A percentile compares a stretch with the other conserved stretches of the same genome.
Conservation (phyloP, 2,888 invertebrate species). For the Taphrorychus bicolor region DNA sequence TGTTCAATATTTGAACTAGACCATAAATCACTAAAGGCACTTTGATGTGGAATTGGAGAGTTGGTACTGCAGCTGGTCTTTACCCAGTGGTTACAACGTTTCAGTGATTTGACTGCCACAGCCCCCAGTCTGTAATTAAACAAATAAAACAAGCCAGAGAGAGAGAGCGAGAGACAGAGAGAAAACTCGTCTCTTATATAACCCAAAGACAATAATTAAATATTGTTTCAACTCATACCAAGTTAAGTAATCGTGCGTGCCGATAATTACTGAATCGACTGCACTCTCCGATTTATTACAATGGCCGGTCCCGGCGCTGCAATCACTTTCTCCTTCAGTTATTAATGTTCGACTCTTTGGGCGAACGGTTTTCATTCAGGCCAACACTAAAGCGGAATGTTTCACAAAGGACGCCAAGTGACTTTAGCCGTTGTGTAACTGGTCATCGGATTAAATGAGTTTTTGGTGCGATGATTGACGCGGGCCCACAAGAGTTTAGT, state of each 20-base stretch:
- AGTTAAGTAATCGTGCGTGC: neutral
- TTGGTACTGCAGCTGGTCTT: too few species aligned
- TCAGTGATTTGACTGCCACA: too few species aligned
- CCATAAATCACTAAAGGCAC: too few species aligned
- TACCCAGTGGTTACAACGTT: too few species aligned
- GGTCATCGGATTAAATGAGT: too few species aligned
- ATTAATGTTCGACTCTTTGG: neutral
- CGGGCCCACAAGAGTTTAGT: too few species aligned
- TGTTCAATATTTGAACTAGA: too few species aligned
- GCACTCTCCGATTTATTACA: neutral
- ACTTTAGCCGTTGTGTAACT: too few species aligned
- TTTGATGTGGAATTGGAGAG: too few species aligned
- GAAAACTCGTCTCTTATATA: neutral
- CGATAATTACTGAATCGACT: neutral
- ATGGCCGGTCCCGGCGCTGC: neutral
- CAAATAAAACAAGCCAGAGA: too few species aligned
- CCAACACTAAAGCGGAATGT: neutral
- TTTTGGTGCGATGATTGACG: too few species aligned
- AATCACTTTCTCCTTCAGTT: neutral
- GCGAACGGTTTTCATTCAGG: neutral
- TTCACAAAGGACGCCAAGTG: neutral
- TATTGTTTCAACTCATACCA: neutral
- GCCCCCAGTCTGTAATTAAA: neutral
- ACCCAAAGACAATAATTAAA: neutral
- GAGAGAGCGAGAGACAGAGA: too few species aligned